Conservation (phyloP, 2,797 vertebrate genomes). For the Sebastes trivittatus region DNA sequence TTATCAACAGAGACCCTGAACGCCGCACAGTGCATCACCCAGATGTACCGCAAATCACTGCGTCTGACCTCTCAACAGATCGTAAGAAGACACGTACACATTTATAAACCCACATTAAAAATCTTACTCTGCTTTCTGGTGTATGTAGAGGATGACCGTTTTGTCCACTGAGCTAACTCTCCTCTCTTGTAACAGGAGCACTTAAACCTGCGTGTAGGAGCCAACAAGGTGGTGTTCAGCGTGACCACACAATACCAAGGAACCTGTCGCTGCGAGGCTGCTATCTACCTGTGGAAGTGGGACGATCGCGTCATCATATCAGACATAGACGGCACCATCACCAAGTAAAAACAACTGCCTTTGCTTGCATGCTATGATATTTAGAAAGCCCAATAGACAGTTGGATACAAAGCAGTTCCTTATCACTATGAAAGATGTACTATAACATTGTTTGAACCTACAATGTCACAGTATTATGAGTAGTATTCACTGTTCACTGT, state of each 20-base stretch:
- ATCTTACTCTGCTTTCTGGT: background rate
- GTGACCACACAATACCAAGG: slow-evolving; percentile 98
- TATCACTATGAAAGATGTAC: background rate
- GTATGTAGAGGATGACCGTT: background rate
- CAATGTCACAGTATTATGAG: background rate
- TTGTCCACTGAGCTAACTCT: background rate
- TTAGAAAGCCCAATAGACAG: background rate
- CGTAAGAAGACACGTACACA: slow-evolving; percentile 70
- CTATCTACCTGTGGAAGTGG: slow-evolving; percentile 97
- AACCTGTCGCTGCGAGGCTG: slow-evolving; percentile 93
- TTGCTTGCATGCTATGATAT: background rate
- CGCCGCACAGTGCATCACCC: slow-evolving; percentile 72
- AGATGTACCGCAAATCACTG: slow-evolving; percentile 90
- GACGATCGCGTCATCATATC: slow-evolving; percentile 93
- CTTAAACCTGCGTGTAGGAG: slow-evolving; percentile 91
- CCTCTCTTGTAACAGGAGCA: slow-evolving; percentile 72
- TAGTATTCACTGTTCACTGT: background rate
- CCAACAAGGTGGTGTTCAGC: slow-evolving; percentile 92
- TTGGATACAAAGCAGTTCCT: background rate
- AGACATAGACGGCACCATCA: slow-evolving; percentile 97
- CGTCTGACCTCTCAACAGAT: slow-evolving; percentile 91
- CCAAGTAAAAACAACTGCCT: slow-evolving; percentile 83
- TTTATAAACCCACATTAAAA: background rate
- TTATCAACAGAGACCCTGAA: slow-evolving; percentile 64
- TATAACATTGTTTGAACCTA: background rate